Percentiles rank a stretch among this genome's conserved stretches.
phyloP scores from a whole-genome alignment of 2,888 invertebrate genomes.

The Ophion ellenae region DNA sequence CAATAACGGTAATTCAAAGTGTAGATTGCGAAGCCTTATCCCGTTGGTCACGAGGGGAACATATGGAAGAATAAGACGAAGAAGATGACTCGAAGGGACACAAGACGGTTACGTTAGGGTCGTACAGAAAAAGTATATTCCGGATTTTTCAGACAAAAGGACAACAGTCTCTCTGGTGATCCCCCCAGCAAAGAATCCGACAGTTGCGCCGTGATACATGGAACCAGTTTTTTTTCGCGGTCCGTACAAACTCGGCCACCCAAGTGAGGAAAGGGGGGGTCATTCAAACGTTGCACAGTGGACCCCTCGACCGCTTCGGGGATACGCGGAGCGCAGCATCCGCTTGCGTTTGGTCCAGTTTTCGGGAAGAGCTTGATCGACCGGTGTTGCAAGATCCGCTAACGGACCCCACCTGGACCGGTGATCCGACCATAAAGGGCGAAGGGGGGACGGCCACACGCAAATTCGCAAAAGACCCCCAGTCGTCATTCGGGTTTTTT shows the following conservation, averaged over 20 bases:
- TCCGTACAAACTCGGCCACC: slow-evolving; percentile 63
- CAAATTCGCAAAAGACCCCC: slow-evolving; percentile 77
- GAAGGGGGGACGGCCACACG: slow-evolving; percentile 49
- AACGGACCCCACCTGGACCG: slow-evolving; percentile 82
- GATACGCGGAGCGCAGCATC: slow-evolving; percentile 56
- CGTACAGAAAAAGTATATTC: slow-evolving; percentile 15
- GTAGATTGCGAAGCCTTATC: background rate
- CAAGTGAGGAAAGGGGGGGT: slow-evolving; percentile 35
- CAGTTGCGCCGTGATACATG: slow-evolving; percentile 60
- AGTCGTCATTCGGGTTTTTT: slow-evolving; percentile 81
- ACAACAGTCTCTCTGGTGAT: background rate
- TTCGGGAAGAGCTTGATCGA: slow-evolving; percentile 76
- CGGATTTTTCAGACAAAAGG: slow-evolving; percentile 39
- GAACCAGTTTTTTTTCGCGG: slow-evolving; percentile 64
- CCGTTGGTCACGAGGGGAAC: background rate
- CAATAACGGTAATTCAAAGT: background rate
- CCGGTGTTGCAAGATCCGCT: slow-evolving; percentile 75
- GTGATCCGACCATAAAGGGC: slow-evolving; percentile 28
- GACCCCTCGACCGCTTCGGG: slow-evolving; percentile 52
- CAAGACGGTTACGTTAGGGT: slow-evolving; percentile 60
- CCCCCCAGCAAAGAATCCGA: slow-evolving; percentile 63
- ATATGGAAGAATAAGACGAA: slow-evolving; percentile 38
- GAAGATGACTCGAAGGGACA: slow-evolving; percentile 59
- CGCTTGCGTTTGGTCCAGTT: slow-evolving; percentile 76
- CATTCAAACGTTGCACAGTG: slow-evolving; percentile 67